Evolutionary conservation across 2,113 vertebrate species (phyloP).

Genomic region (Chloropsis cyanopogon): DNA sequence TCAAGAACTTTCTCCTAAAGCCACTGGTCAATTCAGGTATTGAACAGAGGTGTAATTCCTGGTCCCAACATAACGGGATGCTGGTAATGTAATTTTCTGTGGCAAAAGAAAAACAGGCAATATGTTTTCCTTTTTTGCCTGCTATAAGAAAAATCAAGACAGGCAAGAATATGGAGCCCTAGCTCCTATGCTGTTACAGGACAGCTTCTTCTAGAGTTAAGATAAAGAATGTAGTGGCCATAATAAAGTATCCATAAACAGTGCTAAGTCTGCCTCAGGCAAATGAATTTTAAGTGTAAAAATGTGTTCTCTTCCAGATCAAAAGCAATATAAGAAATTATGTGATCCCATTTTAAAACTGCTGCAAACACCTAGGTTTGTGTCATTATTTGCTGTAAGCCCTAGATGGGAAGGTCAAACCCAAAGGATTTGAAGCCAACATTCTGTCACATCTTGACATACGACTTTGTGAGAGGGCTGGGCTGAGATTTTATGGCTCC

Average conservation of each 20-base stretch:
- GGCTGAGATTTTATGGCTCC: background rate
- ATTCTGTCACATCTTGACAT: background rate
- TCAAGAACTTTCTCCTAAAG: background rate
- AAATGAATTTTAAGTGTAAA: background rate
- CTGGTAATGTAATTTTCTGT: background rate
- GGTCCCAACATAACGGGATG: background rate
- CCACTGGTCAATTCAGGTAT: background rate
- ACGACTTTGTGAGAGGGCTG: accelerated
- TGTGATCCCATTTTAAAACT: background rate
- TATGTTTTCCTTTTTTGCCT: background rate
- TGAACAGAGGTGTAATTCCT: background rate
- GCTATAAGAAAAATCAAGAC: background rate
- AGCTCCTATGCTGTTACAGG: background rate
- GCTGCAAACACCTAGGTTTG: background rate
- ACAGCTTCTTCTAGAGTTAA: background rate
- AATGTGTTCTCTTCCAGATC: background rate
- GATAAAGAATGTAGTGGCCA: background rate
- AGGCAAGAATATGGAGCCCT: background rate
- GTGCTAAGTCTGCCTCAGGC: background rate
- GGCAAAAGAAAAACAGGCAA: background rate
- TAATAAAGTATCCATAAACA: slow-evolving; percentile 10
- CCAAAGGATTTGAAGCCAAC: background rate
- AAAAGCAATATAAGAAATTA: background rate
- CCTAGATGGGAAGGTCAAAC: background rate
- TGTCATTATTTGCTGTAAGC: background rate